These are phyloP conservation scores for Cryptocheilus praepositus DNA, from an alignment of 2,888 invertebrate species.

Conservation along the genomic window DNA sequence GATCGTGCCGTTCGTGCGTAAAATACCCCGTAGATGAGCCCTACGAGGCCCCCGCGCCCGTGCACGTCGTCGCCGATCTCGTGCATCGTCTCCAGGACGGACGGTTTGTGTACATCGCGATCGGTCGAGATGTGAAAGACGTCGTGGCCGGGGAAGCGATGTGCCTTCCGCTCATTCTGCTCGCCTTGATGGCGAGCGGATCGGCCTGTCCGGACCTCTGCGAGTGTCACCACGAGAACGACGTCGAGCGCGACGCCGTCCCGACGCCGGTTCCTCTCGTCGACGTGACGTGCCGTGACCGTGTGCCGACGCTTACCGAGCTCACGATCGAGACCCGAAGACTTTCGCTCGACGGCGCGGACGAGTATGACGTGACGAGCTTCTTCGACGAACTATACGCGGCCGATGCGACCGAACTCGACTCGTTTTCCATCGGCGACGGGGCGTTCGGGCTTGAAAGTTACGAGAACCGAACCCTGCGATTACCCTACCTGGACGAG, in stretches of 20 bases:
- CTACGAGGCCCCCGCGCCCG: slow-evolving; percentile 24
- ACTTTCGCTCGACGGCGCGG: slow-evolving; percentile 51
- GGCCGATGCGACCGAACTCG: slow-evolving; percentile 27
- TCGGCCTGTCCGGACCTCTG: slow-evolving; percentile 68
- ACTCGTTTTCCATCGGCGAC: slow-evolving; percentile 3
- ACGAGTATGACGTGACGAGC: slow-evolving; percentile 51
- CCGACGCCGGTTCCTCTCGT: slow-evolving; percentile 36
- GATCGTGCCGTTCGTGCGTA: slow-evolving; percentile 33
- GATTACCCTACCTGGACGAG: slow-evolving; percentile 46
- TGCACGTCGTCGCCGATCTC: slow-evolving; percentile 5
- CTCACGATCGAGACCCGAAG: slow-evolving; percentile 47
- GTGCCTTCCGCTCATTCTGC: slow-evolving; percentile 68
- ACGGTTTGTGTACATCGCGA: slow-evolving; percentile 26
- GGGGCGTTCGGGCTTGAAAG: slow-evolving; percentile 25
- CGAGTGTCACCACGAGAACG: slow-evolving; percentile 52
- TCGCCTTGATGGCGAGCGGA: slow-evolving; percentile 71
- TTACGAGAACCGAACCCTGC: slow-evolving; percentile 10
- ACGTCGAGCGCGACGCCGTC: slow-evolving; percentile 13
- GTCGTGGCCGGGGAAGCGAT: slow-evolving; percentile 52
- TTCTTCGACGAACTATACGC: slow-evolving; percentile 50
- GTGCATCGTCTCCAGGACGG: slow-evolving; percentile 9
- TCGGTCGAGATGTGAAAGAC: slow-evolving; percentile 51
- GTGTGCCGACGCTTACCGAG: slow-evolving; percentile 47
- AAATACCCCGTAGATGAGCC: slow-evolving; percentile 45
- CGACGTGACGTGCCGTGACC: slow-evolving; percentile 51